A percentile compares a stretch with the other conserved stretches of the same genome.
phyloP scores from a whole-genome alignment of 2,797 vertebrate genomes.

The Pantherophis vulpinus region DNA sequence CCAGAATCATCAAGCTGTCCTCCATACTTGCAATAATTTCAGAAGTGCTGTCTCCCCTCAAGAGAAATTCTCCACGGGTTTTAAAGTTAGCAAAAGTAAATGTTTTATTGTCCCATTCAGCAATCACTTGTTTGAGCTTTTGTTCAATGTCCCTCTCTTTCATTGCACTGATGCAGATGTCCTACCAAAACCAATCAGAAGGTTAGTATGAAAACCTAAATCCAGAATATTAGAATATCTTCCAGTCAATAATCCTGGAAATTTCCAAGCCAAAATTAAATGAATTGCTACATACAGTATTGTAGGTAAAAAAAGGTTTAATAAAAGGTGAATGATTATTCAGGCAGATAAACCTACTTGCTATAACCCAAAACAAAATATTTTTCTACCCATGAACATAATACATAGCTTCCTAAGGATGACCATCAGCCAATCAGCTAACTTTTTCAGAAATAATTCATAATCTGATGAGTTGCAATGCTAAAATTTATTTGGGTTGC shows the following conservation, averaged over 20 bases:
- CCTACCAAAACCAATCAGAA: slow-evolving; percentile 71
- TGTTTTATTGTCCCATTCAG: slow-evolving; percentile 89
- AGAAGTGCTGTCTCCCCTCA: slow-evolving; percentile 88
- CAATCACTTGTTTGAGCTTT: slow-evolving; percentile 91
- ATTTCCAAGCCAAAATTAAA: background rate
- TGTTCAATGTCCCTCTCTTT: slow-evolving; percentile 96
- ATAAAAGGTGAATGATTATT: background rate
- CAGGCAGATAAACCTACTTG: background rate
- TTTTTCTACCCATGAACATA: background rate
- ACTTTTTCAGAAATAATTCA: background rate
- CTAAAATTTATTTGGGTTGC: background rate
- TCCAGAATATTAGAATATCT: background rate
- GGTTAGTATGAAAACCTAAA: slow-evolving; percentile 1
- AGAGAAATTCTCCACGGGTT: slow-evolving; percentile 88
- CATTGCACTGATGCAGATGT: slow-evolving; percentile 91
- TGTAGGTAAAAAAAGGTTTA: background rate
- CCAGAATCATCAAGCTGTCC: slow-evolving; percentile 93
- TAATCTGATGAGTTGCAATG: background rate
- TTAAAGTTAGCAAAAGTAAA: slow-evolving; percentile 90
- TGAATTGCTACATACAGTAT: background rate
- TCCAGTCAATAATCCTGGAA: background rate
- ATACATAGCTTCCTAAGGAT: background rate
- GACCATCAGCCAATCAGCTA: background rate
- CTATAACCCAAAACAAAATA: background rate
- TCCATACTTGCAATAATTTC: slow-evolving; percentile 90